Evolutionary conservation across 2,797 vertebrate genomes (phyloP), one percentile per base, ranked within the genome.

Genomic region (Chrosomus eos): DNA sequence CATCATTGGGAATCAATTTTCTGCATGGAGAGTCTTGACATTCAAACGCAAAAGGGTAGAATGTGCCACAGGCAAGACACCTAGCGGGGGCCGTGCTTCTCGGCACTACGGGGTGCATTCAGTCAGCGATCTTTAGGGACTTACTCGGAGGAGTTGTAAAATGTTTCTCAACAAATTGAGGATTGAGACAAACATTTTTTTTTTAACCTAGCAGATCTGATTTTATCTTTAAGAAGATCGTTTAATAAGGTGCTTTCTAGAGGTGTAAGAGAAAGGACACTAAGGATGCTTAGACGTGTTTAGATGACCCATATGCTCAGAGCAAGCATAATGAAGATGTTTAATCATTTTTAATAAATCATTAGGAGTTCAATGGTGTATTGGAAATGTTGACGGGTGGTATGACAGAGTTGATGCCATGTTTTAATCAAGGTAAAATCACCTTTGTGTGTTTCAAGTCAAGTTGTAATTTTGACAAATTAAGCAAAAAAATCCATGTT

Each of bases 1-100:
- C 93, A 89, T 95, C 93, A 95, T 94, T 93, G 94, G 95, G 95
- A 96, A 96, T 95, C 94, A 92, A 93, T 94, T 95, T 95, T 95
- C 95, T 95, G 96, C 94, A 93, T 95, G 94, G 94, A 92, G 95
- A 96, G 94, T 89, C 90, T 93, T 95, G 95, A 95, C 94, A 95
- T 96, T 96, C 93, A 94, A 93, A 94, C 93, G 92, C 92, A 95
- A 96, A 96, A 94, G 92, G 92, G 94, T 95, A 91, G 76, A 74
- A 81, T 84, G 80, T 85, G 91, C 91, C 90, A 87, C 74, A 76
- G 89, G 91, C 90, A 84, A 90, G 89, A 86, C 86, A 87, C 86
- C 81, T 87, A 87, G 87, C 38, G 55, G 85, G 87, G 64, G 70
- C 84, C 74, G 80, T 68, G 43, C 77, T 75, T 85, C 83, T 76